These are phyloP conservation scores for Drosophila fuyamai DNA, from an alignment of 1,140 invertebrate genomes.

Conservation along the genomic window DNA sequence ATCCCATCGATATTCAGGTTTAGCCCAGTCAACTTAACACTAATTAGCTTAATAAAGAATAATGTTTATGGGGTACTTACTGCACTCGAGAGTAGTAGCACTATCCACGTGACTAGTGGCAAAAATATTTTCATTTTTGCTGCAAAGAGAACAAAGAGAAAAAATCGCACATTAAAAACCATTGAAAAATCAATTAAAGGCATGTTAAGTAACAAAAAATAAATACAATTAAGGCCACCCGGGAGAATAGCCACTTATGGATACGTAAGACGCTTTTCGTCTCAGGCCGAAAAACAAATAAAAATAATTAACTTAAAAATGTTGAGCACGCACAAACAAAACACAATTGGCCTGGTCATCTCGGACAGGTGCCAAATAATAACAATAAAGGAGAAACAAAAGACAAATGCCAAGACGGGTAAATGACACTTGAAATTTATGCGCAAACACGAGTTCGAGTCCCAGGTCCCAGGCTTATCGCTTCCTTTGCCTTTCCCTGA, in stretches of 20 bases:
- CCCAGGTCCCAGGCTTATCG: slow-evolving; percentile 50
- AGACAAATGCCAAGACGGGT: slow-evolving; percentile 69
- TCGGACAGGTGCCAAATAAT: slow-evolving; percentile 71
- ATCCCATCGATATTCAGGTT: slow-evolving; percentile 44
- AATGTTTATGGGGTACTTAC: slow-evolving; percentile 83
- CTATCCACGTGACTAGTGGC: slow-evolving; percentile 89
- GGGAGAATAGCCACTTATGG: slow-evolving; percentile 23
- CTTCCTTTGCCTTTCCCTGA: slow-evolving; percentile 45
- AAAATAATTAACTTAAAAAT: slow-evolving; percentile 80
- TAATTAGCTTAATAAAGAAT: slow-evolving; percentile 16
- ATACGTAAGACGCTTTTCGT: slow-evolving; percentile 64
- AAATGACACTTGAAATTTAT: slow-evolving; percentile 83
- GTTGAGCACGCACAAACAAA: slow-evolving; percentile 63
- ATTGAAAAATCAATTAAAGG: slow-evolving; percentile 60
- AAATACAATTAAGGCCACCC: slow-evolving; percentile 34
- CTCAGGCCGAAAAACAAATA: slow-evolving; percentile 56
- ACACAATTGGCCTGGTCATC: slow-evolving; percentile 75
- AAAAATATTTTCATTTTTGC: slow-evolving; percentile 91
- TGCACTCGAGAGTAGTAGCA: slow-evolving; percentile 87
- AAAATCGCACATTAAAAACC: slow-evolving; percentile 50
- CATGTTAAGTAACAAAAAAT: slow-evolving; percentile 46
- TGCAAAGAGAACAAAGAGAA: slow-evolving; percentile 85
- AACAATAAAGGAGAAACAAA: slow-evolving; percentile 47
- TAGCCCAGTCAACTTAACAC: slow-evolving; percentile 35
- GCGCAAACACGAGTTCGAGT: slow-evolving; percentile 67